Conservation (phyloP, 2,797 vertebrate genomes). For the Mastacembelus armatus region DNA sequence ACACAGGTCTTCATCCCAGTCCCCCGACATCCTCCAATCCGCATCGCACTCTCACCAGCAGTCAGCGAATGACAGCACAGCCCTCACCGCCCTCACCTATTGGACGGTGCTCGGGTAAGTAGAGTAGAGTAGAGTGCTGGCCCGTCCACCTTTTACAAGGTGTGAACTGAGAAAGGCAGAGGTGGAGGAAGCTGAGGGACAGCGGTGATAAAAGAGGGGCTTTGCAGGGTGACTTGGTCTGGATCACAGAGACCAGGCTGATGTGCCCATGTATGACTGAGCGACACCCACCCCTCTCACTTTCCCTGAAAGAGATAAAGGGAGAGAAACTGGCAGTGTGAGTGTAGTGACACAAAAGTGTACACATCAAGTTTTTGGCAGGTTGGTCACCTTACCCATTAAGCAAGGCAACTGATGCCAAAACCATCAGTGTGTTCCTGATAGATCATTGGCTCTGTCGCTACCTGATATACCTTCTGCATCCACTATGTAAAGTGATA, state of each 20-base stretch:
- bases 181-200: constrained; percentile 6
- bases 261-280: constrained; percentile 56
- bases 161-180: constrained; percentile 17
- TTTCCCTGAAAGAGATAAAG: constrained; percentile 58
- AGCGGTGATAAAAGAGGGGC: constrained; percentile 25
- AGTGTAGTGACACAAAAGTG: constrained; percentile 44
- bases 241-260: constrained; percentile 67
- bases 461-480: constrained; percentile 31
- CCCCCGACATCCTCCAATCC: constrained; percentile 92
- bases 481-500: constrained; percentile 19
- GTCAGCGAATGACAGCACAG: constrained; percentile 77
- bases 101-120: constrained; percentile 65
- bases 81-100: constrained; percentile 75
- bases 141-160: constrained; percentile 73
- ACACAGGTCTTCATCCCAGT: constrained; percentile 94
- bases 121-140: constrained; percentile 40
- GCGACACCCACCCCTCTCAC: constrained; percentile 55
- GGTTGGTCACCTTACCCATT: constrained; percentile 60
- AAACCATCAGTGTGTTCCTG: constrained; percentile 49
- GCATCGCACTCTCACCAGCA: constrained; percentile 85
- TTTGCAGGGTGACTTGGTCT: constrained; percentile 47
- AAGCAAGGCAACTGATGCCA: constrained; percentile 50
- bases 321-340: constrained; percentile 30
- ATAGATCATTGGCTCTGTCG: constrained; percentile 44
- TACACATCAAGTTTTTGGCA: constrained; percentile 59